phyloP scores from a whole-genome alignment of 2,797 vertebrate species.

The Discoglossus pictus region DNA sequence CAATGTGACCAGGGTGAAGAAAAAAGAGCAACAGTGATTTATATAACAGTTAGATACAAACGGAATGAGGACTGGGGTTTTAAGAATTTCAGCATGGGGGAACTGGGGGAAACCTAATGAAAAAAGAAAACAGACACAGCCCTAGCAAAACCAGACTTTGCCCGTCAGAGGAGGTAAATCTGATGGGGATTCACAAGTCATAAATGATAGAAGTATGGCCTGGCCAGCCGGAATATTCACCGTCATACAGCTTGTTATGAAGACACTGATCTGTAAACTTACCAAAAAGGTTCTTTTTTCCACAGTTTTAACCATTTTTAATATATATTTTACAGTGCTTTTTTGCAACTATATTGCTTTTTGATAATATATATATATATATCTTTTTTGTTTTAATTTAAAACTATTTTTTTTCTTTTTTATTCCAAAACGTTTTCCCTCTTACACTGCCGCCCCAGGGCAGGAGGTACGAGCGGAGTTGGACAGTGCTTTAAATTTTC shows the following conservation, averaged over 20 bases:
- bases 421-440: constrained; percentile 64
- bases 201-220: constrained; percentile 81
- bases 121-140: constrained; percentile 41
- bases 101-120: constrained; percentile 30
- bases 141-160: constrained; percentile 34
- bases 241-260: constrained; percentile 87
- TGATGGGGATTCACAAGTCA: constrained; percentile 63
- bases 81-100: constrained; percentile 73
- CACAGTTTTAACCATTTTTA: constrained; percentile 89
- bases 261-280: constrained; percentile 84
- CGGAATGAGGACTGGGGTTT: constrained; percentile 76
- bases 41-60: constrained; percentile 26
- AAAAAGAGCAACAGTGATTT: constrained; percentile 18
- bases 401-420: constrained; percentile 74
- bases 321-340: constrained; percentile 91
- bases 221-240: constrained; percentile 79
- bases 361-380: constrained; percentile 84
- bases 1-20: constrained; percentile 29
- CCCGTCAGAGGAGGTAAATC: constrained; percentile 34
- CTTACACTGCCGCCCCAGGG: constrained; percentile 71
- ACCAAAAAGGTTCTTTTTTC: constrained; percentile 81
- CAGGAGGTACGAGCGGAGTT: constrained; percentile 83
- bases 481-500: constrained; percentile 80
- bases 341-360: constrained; percentile 92
- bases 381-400: constrained; percentile 68